Evolutionary conservation across 1,140 invertebrate genomes (phyloP), one percentile per base, ranked within the genome.

Genomic region (Trichogramma pretiosum): DNA sequence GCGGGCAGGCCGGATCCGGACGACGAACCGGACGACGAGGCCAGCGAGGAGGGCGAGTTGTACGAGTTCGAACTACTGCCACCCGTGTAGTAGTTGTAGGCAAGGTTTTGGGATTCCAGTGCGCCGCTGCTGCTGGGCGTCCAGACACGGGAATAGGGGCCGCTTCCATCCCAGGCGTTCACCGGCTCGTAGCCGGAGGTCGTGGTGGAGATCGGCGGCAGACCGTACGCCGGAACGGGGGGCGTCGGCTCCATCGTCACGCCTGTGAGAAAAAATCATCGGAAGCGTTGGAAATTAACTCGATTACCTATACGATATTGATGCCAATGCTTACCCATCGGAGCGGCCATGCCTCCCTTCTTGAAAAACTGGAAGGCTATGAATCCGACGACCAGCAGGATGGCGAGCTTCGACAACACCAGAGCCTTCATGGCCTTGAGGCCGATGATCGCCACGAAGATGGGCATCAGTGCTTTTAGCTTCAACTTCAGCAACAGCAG

Each of bases 391-490:
- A 90, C 86, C 38, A 88, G 65, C 3, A 83, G 68, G 55, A 90
- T 80, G 41, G 86, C 84, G 33, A 89, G 72, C 66, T 90, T 90
- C 53, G 85, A 88, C 52, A 89, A 75, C 26, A 90, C 77, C 14
- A 89, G 68, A 55, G 87, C 87, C 68, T 90, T 90, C 49, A 85
- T 69, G 10, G 87, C 83, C 67, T 90, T 90, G 38, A 89, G 65
- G 47, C 84, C 82, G 62, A 88, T 80, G 49, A 89, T 69, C 19
- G 80, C 77, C 11, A 89, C 75, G 51, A 89, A 77, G 52, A 90
- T 86, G 11, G 87, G 87, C 78, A 85, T 86, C 18, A 90, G 63
- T 21, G 84, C 81, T 68, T 90, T 89, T 65, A 88, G 71, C 67
- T 89, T 90, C 56, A 90, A 62, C 64, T 90, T 90, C 47, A 90